A percentile compares a stretch with the other conserved stretches of the same genome.
Conservation (phyloP, 2,797 vertebrate species). For the Crocidura indochinensis region DNA sequence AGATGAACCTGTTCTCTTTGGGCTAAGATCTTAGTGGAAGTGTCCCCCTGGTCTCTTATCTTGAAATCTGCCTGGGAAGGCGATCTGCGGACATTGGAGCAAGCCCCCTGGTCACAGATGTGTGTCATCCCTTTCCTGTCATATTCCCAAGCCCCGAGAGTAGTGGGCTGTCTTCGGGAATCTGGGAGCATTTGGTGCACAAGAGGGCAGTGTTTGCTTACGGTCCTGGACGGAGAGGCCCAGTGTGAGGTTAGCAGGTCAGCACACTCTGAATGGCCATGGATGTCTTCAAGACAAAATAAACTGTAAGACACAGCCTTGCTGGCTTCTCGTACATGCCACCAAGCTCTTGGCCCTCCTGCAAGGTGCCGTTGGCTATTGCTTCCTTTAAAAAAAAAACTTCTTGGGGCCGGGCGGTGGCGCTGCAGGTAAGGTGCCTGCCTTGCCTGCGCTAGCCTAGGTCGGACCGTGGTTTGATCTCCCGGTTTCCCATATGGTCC, state of each 20-base stretch:
- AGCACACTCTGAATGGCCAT: slow-evolving; percentile 75
- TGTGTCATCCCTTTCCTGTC: slow-evolving; percentile 59
- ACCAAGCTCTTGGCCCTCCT: slow-evolving; percentile 41
- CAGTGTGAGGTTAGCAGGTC: slow-evolving; percentile 80
- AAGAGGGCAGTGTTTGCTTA: slow-evolving; percentile 91
- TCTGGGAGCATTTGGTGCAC: slow-evolving; percentile 80
- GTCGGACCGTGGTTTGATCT: too few species aligned
- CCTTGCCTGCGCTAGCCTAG: too few species aligned
- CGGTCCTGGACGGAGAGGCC: slow-evolving; percentile 55
- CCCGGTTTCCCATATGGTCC: too few species aligned
- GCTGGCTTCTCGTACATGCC: slow-evolving; percentile 54
- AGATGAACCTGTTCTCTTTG: slow-evolving; percentile 50
- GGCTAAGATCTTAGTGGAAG: neutral
- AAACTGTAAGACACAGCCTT: slow-evolving; percentile 53
- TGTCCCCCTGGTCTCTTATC: slow-evolving; percentile 10
- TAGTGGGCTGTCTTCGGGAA: neutral
- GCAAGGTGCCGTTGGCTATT: slow-evolving; percentile 27
- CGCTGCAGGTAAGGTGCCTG: too few species aligned
- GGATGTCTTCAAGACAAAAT: slow-evolving; percentile 75
- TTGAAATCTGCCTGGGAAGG: slow-evolving; percentile 51
- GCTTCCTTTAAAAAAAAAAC: slow-evolving; percentile 76
- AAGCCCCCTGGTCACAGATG: slow-evolving; percentile 44
- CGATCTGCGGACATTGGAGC: slow-evolving; percentile 49
- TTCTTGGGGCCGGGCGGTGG: too few species aligned
- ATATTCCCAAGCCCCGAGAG: neutral